Percentiles rank a stretch among this genome's conserved stretches.
These are phyloP conservation scores for Anguilla japonica DNA, from an alignment of 2,113 vertebrate genomes.

Conservation along the genomic window DNA sequence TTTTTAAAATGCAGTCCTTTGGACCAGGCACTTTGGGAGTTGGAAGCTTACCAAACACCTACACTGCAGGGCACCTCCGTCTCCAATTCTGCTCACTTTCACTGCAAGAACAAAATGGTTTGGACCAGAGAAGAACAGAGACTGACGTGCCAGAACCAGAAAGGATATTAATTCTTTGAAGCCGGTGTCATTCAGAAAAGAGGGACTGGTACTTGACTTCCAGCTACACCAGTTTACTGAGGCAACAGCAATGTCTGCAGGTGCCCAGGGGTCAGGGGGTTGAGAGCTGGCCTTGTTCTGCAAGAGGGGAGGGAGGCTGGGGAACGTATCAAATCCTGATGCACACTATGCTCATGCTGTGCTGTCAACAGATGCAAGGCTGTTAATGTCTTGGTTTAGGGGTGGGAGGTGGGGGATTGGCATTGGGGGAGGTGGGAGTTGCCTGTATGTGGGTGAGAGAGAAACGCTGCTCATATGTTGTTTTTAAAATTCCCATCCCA, in stretches of 20 bases:
- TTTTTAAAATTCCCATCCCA: background rate
- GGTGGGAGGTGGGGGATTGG: background rate
- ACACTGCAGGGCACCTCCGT: background rate
- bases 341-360: background rate
- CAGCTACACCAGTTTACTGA: background rate
- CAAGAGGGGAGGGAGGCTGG: background rate
- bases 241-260: background rate
- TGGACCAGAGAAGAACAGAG: background rate
- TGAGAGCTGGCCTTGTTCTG: background rate
- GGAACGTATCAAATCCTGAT: background rate
- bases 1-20: background rate
- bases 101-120: background rate
- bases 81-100: background rate
- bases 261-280: background rate
- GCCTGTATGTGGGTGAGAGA: background rate
- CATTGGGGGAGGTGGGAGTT: background rate
- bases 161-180: background rate
- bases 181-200: background rate
- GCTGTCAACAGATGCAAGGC: background rate
- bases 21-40: background rate
- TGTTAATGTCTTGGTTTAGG: background rate
- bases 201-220: background rate
- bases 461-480: background rate
- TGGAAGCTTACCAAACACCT: constrained; percentile 6
- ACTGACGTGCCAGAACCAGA: background rate